Conservation (phyloP, 2,888 invertebrate genomes). For the Apantesis nais region DNA sequence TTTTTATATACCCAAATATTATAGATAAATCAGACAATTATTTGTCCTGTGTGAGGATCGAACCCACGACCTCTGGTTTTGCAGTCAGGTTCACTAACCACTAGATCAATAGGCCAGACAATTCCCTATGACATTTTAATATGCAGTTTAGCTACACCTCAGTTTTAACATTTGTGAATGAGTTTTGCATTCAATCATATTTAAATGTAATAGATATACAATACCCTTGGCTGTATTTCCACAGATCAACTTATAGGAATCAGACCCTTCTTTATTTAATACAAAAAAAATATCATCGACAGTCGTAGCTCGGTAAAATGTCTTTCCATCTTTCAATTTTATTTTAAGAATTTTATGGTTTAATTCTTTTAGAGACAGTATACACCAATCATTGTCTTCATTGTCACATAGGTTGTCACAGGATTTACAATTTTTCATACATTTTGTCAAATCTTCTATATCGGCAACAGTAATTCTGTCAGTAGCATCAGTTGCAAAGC, state of each 20-base stretch:
- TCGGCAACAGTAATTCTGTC: constrained; percentile 75
- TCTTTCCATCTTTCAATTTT: constrained; percentile 58
- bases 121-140: too few species aligned
- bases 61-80: too few species aligned
- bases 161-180: neutral
- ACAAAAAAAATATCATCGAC: constrained; percentile 81
- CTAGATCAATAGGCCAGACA: too few species aligned
- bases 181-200: neutral
- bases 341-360: constrained; percentile 60
- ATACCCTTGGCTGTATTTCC: constrained; percentile 90
- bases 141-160: too few species aligned
- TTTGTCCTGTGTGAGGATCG: too few species aligned
- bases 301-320: constrained; percentile 83
- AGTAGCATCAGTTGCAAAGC: constrained; percentile 87
- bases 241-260: constrained; percentile 87
- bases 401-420: constrained; percentile 63
- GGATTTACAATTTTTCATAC: constrained; percentile 47
- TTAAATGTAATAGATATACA: neutral
- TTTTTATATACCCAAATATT: too few species aligned
- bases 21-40: too few species aligned
- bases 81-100: too few species aligned
- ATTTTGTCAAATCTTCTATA: constrained; percentile 70
- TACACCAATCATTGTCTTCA: constrained; percentile 59
- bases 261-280: constrained; percentile 69
- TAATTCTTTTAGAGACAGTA: constrained; percentile 34